Base-by-base conservation (phyloP, 2,113 vertebrate genomes). In the Noctilio leporinus region DNA sequence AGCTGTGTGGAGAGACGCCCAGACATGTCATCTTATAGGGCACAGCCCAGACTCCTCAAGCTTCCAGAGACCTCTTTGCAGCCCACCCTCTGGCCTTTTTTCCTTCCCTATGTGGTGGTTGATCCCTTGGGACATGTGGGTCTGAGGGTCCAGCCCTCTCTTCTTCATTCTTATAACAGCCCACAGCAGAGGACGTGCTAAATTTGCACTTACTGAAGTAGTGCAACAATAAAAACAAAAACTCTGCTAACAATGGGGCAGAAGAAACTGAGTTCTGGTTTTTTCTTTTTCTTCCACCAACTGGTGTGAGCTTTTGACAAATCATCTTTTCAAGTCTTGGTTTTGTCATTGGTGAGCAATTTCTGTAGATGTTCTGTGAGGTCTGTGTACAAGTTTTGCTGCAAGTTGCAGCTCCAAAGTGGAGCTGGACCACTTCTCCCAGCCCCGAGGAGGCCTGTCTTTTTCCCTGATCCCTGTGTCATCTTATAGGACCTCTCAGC, bases 391-490 rank as follows among this genome's bases (percentile, higher is more conserved):
- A 28, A 22, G 49, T 55, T 40, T 33, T 45, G 15, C 30, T 77
- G 35, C 3, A 10, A 53, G 40, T 43, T 22, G 69, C 47, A 14
- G 26, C 7, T 28, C 7, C 35, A 51, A 28, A 16, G 43, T 59
- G 22, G 64, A 69, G 7, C 3, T 26, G 49, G 70, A 47, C n/a
- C 10, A 8, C 51, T 5, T 64, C 28, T 85, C 10, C 40, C 5
- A 57, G n/a, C 17, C 47, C 2, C 35, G 3, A 1, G 0, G 12
- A 85, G n/a, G 4, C 35, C 22, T 70, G 4, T 53, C n/a, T 20
- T 33, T 33, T 45, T 64, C 9, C 9, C 45, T 64, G 49, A 55
- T 20, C 57, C 28, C 43, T 38, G 10, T 16, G 4, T n/a, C 7
- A 22, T 38, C 33, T 47, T 24, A 51, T 0, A 20, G 49, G 16